A percentile compares a stretch with the other conserved stretches of the same genome.
These are phyloP conservation scores for Hybognathus amarus DNA, from an alignment of 2,797 vertebrate genomes.

Conservation along the genomic window DNA sequence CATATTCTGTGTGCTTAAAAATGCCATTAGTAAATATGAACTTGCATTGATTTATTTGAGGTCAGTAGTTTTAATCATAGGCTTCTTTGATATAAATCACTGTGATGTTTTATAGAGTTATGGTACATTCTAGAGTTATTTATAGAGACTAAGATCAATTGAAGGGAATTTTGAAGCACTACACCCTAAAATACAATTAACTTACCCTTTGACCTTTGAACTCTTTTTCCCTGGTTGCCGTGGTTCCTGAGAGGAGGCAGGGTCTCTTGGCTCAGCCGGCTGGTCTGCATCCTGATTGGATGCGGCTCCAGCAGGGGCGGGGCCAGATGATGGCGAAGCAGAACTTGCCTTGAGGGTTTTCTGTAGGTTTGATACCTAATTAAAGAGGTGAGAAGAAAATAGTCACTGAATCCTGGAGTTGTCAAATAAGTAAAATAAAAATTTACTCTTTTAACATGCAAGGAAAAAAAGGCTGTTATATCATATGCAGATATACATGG, in stretches of 20 bases:
- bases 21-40: slow-evolving; percentile 12
- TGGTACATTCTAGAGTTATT: not conserved
- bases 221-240: slow-evolving; percentile 96
- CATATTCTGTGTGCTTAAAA: slow-evolving; percentile 7
- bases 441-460: not conserved
- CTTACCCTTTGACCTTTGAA: slow-evolving; percentile 98
- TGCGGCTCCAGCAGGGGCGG: slow-evolving; percentile 86
- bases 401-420: not conserved
- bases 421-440: too few species aligned
- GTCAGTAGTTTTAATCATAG: not conserved
- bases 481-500: not conserved
- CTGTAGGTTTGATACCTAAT: slow-evolving; percentile 94
- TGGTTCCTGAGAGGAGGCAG: slow-evolving; percentile 91
- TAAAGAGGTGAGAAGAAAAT: not conserved
- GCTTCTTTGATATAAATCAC: not conserved
- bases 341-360: slow-evolving; percentile 96
- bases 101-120: not conserved
- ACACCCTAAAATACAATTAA: slow-evolving; percentile 13
- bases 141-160: not conserved
- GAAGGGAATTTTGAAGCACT: not conserved
- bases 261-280: slow-evolving; percentile 80
- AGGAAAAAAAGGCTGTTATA: not conserved
- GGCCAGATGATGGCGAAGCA: slow-evolving; percentile 82
- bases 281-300: slow-evolving; percentile 87
- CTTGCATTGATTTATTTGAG: not conserved